Conservation (phyloP, 2,797 vertebrate species). For the Hafferia zeledoni region DNA sequence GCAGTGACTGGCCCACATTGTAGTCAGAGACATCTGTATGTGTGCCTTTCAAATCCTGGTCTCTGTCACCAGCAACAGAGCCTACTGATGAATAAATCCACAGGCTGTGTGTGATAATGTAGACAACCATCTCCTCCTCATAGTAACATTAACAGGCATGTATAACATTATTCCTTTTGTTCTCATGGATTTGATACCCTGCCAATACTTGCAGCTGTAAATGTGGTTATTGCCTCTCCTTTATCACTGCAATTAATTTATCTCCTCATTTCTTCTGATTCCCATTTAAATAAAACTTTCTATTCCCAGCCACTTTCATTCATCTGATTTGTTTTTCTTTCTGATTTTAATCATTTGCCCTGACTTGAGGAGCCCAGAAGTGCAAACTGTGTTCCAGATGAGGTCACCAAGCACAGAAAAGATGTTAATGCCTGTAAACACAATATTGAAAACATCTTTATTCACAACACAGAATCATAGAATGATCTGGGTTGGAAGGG, state of each 20-base stretch:
- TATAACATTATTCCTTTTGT: background rate
- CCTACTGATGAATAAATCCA: accelerated
- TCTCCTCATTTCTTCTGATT: background rate
- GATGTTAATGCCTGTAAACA: background rate
- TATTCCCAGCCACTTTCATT: background rate
- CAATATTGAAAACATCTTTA: background rate
- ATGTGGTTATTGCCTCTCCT: background rate
- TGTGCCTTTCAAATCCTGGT: background rate
- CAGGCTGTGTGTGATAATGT: background rate
- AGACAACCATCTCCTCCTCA: background rate
- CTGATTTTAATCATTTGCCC: background rate
- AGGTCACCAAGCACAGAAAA: background rate
- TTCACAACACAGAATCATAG: background rate
- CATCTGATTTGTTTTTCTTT: background rate
- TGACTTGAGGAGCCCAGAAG: background rate
- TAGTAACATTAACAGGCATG: background rate
- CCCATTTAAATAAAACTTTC: background rate
- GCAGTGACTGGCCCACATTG: background rate
- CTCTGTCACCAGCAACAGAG: background rate
- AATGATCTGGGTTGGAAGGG: background rate
- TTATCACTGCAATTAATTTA: background rate
- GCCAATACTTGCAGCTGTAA: background rate
- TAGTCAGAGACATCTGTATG: background rate
- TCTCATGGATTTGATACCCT: background rate
- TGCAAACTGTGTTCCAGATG: background rate